Base-by-base conservation (phyloP, 2,797 vertebrate genomes). In the Gallirallus australis region DNA sequence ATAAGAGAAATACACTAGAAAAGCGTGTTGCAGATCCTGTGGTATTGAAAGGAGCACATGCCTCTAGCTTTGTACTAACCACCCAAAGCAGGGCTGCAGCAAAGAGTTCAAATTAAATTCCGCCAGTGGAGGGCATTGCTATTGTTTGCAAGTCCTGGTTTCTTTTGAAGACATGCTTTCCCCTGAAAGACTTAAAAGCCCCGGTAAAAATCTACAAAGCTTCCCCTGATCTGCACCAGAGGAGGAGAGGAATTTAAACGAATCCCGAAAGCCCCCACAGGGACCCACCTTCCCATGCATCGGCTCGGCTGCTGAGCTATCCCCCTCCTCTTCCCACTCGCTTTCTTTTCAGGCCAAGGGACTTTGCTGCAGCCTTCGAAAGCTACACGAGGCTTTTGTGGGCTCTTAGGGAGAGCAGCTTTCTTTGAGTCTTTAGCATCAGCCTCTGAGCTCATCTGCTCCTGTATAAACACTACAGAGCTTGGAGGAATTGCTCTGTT, bases 201-300 rank as follows among this genome's bases (percentile, higher is more conserved):
- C 53, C 1, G 31, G 88, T 86, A 88, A 82, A 95, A 95, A 90
- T 76, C 87, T 82, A 68, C 79, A 92, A 78, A 95, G 61, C 81
- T 89, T 83, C 80, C 71, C 56, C 15, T 81, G 81, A 92, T 79
- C 52, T 66, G 39, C 59, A 42, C 39, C 23, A 82, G 60, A 27
- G 92, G 86, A 72, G 76, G 33, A 78, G 64, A 57, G 39, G 76
- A 66, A 89, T 90, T 70, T 33, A 45, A 89, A 85, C 19, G 52
- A 90, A 60, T 71, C 66, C 79, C 33, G 57, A 79, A 84, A 54
- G 53, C 21, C 21, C 30, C 56, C 52, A 4, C 19, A 14, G 18
- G 23, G 72, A 71, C 20, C 19, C 63, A 30, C 71, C 71, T 61
- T 94, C 71, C 86, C 52, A 79, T 56, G 21, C 69, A n/a, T 50